Percentiles rank a stretch among this genome's conserved stretches.
These are phyloP conservation scores for Lasioglossum morio DNA, from an alignment of 2,888 invertebrate species.

Conservation along the genomic window DNA sequence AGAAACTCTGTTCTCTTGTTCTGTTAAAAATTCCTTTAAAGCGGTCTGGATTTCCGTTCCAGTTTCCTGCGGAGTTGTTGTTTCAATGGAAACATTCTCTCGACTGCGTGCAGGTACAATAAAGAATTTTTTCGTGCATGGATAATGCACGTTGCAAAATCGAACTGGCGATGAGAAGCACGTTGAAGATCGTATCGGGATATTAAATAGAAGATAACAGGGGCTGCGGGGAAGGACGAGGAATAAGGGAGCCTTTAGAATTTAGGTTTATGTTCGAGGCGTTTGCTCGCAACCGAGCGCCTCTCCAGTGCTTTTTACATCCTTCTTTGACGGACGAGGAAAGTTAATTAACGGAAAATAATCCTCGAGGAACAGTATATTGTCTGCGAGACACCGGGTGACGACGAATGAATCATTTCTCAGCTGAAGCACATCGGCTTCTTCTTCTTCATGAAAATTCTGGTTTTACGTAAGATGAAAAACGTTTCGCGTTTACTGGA, in stretches of 20 bases:
- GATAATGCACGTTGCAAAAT: background rate
- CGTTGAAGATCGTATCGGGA: slow-evolving; percentile 22
- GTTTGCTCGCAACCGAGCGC: slow-evolving; percentile 8
- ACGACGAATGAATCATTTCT: slow-evolving; percentile 4
- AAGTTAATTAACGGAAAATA: slow-evolving; percentile 37
- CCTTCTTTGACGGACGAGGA: slow-evolving; percentile 1
- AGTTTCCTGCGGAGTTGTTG: background rate
- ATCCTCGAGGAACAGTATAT: background rate
- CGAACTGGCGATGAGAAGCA: slow-evolving; percentile 2
- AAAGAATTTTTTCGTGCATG: slow-evolving; percentile 1
- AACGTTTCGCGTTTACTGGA: background rate
- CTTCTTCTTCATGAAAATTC: background rate
- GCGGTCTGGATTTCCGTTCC: background rate
- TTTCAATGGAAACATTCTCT: background rate
- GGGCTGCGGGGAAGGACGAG: background rate
- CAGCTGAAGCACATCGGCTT: background rate
- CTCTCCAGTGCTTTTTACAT: slow-evolving; percentile 10
- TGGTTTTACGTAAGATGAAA: background rate
- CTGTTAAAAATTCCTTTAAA: background rate
- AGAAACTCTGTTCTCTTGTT: background rate
- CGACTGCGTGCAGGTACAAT: background rate
- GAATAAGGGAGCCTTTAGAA: slow-evolving; percentile 20
- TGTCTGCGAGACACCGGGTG: background rate
- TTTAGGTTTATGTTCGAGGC: background rate
- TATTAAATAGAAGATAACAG: slow-evolving; percentile 34